Percentiles rank a stretch among this genome's conserved stretches.
These are phyloP conservation scores for Ophioninae sp. DNA, from an alignment of 2,888 invertebrate species.

Conservation along the genomic window DNA sequence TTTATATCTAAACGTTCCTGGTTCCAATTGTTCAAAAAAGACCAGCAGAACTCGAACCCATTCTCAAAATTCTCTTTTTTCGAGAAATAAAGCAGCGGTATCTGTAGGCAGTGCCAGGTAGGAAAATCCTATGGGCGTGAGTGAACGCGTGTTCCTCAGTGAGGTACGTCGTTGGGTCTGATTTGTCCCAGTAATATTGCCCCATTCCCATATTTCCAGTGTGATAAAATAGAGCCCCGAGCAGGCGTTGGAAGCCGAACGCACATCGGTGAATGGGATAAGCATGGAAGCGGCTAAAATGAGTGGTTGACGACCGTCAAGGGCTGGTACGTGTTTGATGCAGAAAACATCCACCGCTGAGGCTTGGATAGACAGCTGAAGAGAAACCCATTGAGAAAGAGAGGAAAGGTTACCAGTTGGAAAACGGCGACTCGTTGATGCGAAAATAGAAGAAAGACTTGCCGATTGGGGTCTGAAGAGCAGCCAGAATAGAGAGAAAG, in stretches of 20 bases:
- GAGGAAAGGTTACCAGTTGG: conserved; percentile 13
- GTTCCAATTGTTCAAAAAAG: too few species aligned
- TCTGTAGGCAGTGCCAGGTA: neutral
- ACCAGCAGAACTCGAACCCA: too few species aligned
- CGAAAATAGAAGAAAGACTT: conserved; percentile 35
- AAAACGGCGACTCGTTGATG: conserved; percentile 30
- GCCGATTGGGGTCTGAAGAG: conserved; percentile 45
- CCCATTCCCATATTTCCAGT: neutral
- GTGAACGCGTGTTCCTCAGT: neutral
- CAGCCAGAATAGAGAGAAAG: conserved; percentile 16
- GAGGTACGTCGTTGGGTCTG: neutral
- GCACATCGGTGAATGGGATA: neutral
- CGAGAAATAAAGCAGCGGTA: neutral
- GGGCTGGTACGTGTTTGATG: neutral
- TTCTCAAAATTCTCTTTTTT: neutral
- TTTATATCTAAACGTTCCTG: too few species aligned
- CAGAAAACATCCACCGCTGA: neutral
- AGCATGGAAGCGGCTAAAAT: conserved; percentile 5
- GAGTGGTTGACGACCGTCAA: conserved; percentile 14
- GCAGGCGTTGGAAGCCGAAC: neutral
- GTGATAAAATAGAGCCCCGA: neutral
- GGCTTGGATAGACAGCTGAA: neutral
- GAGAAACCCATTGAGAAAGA: neutral
- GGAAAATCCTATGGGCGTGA: neutral
- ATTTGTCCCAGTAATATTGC: neutral